A percentile compares a stretch with the other conserved stretches of the same genome.
These are phyloP conservation scores for Apis florea DNA, from an alignment of 1,140 invertebrate genomes.

Conservation along the genomic window DNA sequence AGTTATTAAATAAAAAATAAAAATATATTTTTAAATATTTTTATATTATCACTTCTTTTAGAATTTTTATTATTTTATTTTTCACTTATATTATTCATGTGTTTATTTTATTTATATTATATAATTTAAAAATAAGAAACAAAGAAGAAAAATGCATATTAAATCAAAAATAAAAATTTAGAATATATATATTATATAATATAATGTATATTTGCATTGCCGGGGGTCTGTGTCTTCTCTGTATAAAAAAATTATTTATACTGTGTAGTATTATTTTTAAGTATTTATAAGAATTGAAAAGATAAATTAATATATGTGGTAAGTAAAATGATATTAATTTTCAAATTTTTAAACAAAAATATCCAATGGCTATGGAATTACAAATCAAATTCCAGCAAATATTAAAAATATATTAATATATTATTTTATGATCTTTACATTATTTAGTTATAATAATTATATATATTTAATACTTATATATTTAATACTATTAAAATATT, in stretches of 20 bases:
- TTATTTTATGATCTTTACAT: background rate
- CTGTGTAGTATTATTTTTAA: conserved; percentile 42
- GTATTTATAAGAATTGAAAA: conserved; percentile 48
- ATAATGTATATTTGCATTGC: conserved; percentile 65
- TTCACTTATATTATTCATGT: background rate
- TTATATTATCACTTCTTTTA: background rate
- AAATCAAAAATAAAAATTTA: conserved; percentile 1
- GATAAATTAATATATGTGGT: conserved; percentile 52
- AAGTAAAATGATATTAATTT: conserved; percentile 56
- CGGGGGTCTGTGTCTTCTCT: conserved; percentile 79
- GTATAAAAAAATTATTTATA: conserved; percentile 62
- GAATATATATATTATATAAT: background rate
- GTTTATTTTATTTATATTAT: background rate
- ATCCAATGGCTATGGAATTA: conserved; percentile 40
- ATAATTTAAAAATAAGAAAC: background rate
- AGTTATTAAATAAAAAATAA: background rate
- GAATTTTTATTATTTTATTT: background rate
- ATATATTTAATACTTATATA: background rate
- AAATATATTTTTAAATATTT: background rate
- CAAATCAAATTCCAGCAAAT: conserved; percentile 27
- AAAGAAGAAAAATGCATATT: conserved; percentile 39
- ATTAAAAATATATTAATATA: background rate
- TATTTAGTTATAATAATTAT: conserved; percentile 12
- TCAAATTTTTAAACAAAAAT: conserved; percentile 29
- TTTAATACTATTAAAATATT: background rate